A percentile compares a stretch with the other conserved stretches of the same genome.
Evolutionary conservation across 2,888 invertebrate genomes (phyloP).

Genomic region (Polydesmus complanatus): DNA sequence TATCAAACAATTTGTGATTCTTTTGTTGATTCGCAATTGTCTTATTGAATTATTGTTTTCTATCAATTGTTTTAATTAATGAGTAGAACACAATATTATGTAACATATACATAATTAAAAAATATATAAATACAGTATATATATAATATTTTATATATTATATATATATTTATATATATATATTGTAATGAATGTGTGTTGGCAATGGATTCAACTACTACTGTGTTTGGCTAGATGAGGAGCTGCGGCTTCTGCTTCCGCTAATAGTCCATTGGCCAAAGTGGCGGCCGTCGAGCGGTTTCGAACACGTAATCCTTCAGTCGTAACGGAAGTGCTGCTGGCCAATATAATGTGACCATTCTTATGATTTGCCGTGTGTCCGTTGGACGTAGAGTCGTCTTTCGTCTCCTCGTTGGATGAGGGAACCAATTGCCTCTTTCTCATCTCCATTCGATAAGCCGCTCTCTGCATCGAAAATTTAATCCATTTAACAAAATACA

Average conservation of each 20-base stretch:
- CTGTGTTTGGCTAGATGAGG: conserved; percentile 12
- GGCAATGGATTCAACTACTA: not conserved
- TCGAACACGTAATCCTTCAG: not conserved
- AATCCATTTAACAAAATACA: not conserved
- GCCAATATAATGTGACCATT: not conserved
- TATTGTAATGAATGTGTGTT: no score
- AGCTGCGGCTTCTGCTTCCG: conserved; percentile 10
- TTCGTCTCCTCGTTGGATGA: conserved; percentile 1
- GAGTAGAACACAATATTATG: no score
- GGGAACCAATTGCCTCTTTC: conserved; percentile 1
- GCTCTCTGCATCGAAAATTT: not conserved
- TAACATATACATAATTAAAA: no score
- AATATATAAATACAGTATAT: no score
- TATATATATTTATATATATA: no score
- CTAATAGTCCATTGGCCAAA: not conserved
- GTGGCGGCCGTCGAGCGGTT: not conserved
- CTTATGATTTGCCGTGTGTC: not conserved
- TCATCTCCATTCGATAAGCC: conserved; percentile 13
- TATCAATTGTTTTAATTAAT: no score
- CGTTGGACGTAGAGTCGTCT: not conserved
- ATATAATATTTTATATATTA: no score
- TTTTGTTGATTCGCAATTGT: no score
- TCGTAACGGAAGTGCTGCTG: not conserved
- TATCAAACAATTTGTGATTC: no score
- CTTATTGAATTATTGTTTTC: no score